Base-by-base conservation (phyloP, 2,113 vertebrate species). In the Pterocles gutturalis region DNA sequence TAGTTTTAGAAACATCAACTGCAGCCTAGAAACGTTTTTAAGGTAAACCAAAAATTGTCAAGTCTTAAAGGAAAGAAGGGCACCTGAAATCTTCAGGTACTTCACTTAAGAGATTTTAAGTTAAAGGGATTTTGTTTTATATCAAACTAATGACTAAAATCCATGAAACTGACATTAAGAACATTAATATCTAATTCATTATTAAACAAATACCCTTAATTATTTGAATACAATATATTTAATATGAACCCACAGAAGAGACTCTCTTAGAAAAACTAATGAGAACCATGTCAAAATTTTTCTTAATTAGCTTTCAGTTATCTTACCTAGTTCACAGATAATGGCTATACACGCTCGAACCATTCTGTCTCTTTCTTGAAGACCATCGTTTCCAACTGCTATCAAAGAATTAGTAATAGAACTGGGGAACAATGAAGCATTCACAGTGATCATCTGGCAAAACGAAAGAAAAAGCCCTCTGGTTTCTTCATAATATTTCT, bases 331-430 rank as follows among this genome's bases (percentile, higher is more conserved):
- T 98, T 99, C 99, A 97, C 99, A 99, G 93, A 99, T 98, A 95
- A 99, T 99, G 92, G 99, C 99, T 90, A 99, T 99, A 97, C 99
- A 99, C 3, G 99, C 99, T 34, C 99, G 99, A 91, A 99, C 99
- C 99, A 99, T 99, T 92, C 99, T 99, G 96, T 99, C 99, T 94
- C 99, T 98, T 97, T 99, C 99, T 95, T 99, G 99, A 82, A 99
- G 99, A 73, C 99, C 99, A 93, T 99, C 99, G 2, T 99, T 99
- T 95, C 99, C 99, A 98, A 99, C 99, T 29, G 99, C 99, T 90
- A 99, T 99, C 85, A 99, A 98, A 81, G 99, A 99, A 98, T 99
- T 99, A 70, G 99, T 98, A 96, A 99, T 98, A 85, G 99, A 99
- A 96, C 98, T 99, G 96, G 99, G 99, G 97, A 99, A 99, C 77